Percentiles rank a stretch among this genome's conserved stretches.
phyloP scores from a whole-genome alignment of 1,140 invertebrate species.

The Calliopsis andreniformis region DNA sequence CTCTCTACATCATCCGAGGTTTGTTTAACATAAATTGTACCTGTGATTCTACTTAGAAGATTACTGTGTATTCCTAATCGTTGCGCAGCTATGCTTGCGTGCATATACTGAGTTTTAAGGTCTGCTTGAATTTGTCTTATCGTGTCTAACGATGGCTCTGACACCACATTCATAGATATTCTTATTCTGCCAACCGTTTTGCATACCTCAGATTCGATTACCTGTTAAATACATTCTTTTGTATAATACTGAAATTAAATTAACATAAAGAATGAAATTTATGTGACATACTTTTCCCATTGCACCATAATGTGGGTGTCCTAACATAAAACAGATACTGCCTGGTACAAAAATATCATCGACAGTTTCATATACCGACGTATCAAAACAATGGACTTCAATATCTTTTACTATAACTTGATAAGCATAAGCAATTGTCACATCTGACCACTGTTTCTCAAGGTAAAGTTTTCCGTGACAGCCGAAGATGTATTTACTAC shows the following conservation, averaged over 20 bases:
- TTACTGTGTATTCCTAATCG: conserved; percentile 85
- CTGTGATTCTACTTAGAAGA: conserved; percentile 92
- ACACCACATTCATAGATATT: conserved; percentile 79
- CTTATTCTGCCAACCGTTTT: conserved; percentile 82
- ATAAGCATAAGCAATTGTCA: conserved; percentile 84
- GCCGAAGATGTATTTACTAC: conserved; percentile 84
- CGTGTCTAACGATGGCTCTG: conserved; percentile 80
- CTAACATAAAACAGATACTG: conserved; percentile 88
- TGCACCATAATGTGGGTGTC: conserved; percentile 90
- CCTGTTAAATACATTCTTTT: conserved; percentile 58
- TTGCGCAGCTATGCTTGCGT: conserved; percentile 76
- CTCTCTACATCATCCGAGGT: conserved; percentile 62
- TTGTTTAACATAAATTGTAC: conserved; percentile 86
- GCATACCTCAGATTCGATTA: conserved; percentile 76
- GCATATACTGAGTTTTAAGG: conserved; percentile 69
- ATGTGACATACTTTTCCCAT: conserved; percentile 85
- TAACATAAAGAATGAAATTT: background rate
- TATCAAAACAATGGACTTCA: conserved; percentile 78
- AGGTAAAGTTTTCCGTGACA: conserved; percentile 83
- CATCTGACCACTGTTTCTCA: conserved; percentile 86
- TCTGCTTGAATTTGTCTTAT: conserved; percentile 62
- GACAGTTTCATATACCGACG: conserved; percentile 81
- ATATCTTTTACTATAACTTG: conserved; percentile 87
- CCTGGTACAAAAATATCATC: conserved; percentile 88
- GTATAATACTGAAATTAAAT: conserved; percentile 2